phyloP scores from a whole-genome alignment of 1,140 invertebrate species.

The Hestina assimilis region DNA sequence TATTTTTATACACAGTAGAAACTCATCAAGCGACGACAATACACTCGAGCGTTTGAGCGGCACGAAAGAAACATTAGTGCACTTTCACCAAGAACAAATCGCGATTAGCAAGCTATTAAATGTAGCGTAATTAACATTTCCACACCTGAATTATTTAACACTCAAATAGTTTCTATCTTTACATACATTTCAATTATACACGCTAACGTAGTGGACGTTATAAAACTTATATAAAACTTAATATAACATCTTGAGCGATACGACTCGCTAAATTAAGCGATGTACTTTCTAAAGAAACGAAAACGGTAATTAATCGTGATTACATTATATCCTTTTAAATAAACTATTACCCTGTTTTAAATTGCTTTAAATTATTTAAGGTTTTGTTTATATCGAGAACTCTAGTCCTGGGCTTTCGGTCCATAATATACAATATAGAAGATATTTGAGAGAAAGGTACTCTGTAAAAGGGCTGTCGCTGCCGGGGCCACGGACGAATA shows the following conservation, averaged over 20 bases:
- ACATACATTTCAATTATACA: conserved; percentile 6
- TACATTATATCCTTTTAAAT: too few relatives aligned
- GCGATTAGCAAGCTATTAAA: conserved; percentile 29
- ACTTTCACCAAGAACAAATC: conserved; percentile 38
- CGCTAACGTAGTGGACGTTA: conserved; percentile 1
- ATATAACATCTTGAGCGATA: background rate
- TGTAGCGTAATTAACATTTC: conserved; percentile 20
- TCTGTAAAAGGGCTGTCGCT: too few relatives aligned
- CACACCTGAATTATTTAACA: conserved; percentile 14
- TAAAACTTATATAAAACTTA: background rate
- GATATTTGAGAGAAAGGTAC: too few relatives aligned
- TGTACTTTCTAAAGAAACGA: background rate
- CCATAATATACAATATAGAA: too few relatives aligned
- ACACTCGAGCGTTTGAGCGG: conserved; percentile 27
- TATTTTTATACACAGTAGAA: conserved; percentile 24
- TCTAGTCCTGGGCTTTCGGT: too few relatives aligned
- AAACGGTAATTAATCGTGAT: too few relatives aligned
- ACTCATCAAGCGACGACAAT: conserved; percentile 32
- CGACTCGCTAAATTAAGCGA: background rate
- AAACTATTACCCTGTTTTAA: too few relatives aligned
- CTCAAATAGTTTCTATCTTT: background rate
- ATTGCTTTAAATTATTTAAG: too few relatives aligned
- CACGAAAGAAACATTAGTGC: conserved; percentile 32
- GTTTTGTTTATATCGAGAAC: too few relatives aligned
- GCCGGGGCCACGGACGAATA: too few relatives aligned